Evolutionary conservation across 2,888 invertebrate genomes (phyloP), one percentile per base, ranked within the genome.

Genomic region (Drosophila infuscata): DNA sequence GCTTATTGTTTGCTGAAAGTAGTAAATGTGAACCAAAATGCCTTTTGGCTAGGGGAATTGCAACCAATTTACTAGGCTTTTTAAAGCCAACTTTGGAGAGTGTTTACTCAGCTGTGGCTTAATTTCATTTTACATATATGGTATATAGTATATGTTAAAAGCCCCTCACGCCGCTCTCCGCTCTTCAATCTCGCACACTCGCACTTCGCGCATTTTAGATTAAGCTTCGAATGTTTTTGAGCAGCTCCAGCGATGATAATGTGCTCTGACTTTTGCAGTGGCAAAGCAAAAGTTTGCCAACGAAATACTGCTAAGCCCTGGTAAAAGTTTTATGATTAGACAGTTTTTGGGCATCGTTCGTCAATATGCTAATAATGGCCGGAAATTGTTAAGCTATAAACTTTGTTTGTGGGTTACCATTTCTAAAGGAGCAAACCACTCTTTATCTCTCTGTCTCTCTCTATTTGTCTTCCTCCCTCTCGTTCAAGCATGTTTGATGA

Each of bases 331-430:
- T 80, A 85, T 88, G 83, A 85, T 86, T 85, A 88, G 84, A 89
- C 83, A 74, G 68, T 79, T 79, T 79, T 77, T 36, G 73, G 70
- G 59, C 72, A 36, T 51, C 62, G 64, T 68, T 71, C 72, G 86
- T 89, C 83, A 86, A 88, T 88, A 90, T 88, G 86, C 86, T 82
- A 88, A 86, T 85, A 86, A 90, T 86, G 71, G 69, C 79, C 89
- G 81, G 81, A 90, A 86, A 81, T 90, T 90, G 83, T 88, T n/a
- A n/a, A n/a, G n/a, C n/a, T n/a, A n/a, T n/a, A n/a, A n/a, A n/a
- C n/a, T n/a, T 90, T 86, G 87, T 74, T 83, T 86, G 83, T 59
- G 83, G 86, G 59, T 68, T 59, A 53, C 25, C 72, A 76, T 65
- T 78, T 69, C 61, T 52, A 69, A 52, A 60, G 41, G 57, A 73